Conservation (phyloP, 2,888 invertebrate genomes). For the Sinodicranocentrus sp. region DNA sequence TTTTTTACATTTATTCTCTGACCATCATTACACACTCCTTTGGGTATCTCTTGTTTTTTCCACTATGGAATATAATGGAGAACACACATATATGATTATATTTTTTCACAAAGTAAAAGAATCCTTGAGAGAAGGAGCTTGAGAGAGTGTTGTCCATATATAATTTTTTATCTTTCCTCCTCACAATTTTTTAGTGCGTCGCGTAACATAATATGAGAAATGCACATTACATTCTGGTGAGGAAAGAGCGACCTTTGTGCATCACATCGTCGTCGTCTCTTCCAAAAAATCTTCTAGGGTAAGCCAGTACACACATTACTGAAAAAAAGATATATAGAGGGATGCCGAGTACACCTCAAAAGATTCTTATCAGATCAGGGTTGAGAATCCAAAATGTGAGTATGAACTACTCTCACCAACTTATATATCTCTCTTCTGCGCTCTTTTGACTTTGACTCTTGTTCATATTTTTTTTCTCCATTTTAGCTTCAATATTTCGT, state of each 20-base stretch:
- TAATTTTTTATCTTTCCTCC: conserved; percentile 12
- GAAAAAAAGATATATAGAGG: too few species aligned
- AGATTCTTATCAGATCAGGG: conserved; percentile 54
- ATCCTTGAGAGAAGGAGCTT: neutral
- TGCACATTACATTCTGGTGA: conserved; percentile 23
- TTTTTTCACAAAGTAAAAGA: neutral
- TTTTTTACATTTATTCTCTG: conserved; percentile 21
- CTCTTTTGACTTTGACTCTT: too few species aligned
- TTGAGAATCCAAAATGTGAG: too few species aligned
- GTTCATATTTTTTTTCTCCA: too few species aligned
- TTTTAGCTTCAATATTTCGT: too few species aligned
- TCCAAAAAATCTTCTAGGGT: conserved; percentile 45
- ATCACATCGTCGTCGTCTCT: conserved; percentile 40
- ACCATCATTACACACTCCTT: conserved; percentile 43
- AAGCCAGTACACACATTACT: too few species aligned
- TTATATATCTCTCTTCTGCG: too few species aligned
- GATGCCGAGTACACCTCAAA: neutral
- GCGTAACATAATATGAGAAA: neutral
- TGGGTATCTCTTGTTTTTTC: neutral
- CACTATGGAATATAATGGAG: neutral
- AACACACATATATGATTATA: neutral
- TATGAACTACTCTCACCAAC: too few species aligned
- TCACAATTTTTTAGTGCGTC: neutral
- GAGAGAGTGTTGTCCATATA: conserved; percentile 12
- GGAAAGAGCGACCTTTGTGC: conserved; percentile 66